Evolutionary conservation across 2,888 invertebrate species (phyloP).

Genomic region (Ornithoptera alexandrae): DNA sequence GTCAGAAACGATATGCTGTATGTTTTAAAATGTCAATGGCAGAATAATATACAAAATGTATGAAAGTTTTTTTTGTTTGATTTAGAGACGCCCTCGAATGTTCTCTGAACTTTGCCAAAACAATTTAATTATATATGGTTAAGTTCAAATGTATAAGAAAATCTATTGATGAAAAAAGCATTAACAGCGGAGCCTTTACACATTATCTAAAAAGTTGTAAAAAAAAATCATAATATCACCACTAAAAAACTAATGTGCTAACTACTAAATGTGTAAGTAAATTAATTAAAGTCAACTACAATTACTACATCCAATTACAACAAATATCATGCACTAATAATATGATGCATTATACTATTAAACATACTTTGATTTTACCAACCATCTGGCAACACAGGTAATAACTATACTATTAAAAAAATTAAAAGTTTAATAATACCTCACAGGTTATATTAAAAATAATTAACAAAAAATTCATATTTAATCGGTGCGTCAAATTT

Average conservation of each 20-base stretch:
- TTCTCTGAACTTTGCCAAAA: too few relatives aligned
- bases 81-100: too few relatives aligned
- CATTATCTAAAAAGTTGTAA: not conserved
- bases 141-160: too few relatives aligned
- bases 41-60: too few relatives aligned
- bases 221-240: not conserved
- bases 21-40: too few relatives aligned
- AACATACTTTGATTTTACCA: conserved; percentile 5
- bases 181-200: too few relatives aligned
- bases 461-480: not conserved
- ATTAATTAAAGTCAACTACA: not conserved
- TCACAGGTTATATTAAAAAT: not conserved
- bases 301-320: not conserved
- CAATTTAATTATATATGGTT: too few relatives aligned
- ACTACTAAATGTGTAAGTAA: not conserved
- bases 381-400: conserved; percentile 14
- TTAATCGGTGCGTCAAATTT: not conserved
- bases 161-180: too few relatives aligned
- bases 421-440: not conserved
- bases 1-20: too few relatives aligned
- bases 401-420: not conserved
- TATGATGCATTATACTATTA: not conserved
- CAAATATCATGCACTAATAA: conserved; percentile 21
- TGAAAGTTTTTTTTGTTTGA: too few relatives aligned
- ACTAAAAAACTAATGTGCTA: not conserved